Percentiles rank a stretch among this genome's conserved stretches.
phyloP scores from a whole-genome alignment of 2,888 invertebrate species.

The Hydraecia micacea region DNA sequence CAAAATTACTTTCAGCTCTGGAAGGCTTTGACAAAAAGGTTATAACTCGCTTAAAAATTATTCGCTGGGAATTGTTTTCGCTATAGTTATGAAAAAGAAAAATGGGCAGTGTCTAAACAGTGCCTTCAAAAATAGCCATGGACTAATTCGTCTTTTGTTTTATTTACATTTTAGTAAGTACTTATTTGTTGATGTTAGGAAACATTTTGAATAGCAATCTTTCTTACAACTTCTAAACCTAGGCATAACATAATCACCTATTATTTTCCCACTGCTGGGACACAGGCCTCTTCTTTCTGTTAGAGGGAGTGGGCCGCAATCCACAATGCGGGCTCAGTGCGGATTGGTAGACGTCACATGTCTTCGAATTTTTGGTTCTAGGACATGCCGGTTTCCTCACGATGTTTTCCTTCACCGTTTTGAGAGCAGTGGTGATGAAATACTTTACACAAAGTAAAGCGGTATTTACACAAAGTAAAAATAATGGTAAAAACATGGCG shows the following conservation, averaged over 20 bases:
- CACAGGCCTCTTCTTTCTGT: no score
- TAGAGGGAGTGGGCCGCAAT: no score
- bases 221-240: neutral
- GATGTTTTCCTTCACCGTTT: no score
- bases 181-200: neutral
- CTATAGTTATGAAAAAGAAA: neutral
- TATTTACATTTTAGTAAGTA: neutral
- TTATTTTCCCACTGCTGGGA: no score
- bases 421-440: no score
- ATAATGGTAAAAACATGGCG: neutral
- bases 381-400: no score
- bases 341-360: no score
- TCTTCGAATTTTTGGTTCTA: no score
- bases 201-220: neutral
- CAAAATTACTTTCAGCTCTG: constrained; percentile 27
- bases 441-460: no score
- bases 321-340: no score
- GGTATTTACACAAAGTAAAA: neutral
- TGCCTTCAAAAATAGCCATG: neutral
- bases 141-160: neutral
- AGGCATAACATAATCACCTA: no score
- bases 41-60: constrained; percentile 22
- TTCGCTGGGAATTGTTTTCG: constrained; percentile 11
- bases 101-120: neutral
- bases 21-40: constrained; percentile 16